Conservation (phyloP, 2,797 vertebrate species). For the Loriculus beryllinus region DNA sequence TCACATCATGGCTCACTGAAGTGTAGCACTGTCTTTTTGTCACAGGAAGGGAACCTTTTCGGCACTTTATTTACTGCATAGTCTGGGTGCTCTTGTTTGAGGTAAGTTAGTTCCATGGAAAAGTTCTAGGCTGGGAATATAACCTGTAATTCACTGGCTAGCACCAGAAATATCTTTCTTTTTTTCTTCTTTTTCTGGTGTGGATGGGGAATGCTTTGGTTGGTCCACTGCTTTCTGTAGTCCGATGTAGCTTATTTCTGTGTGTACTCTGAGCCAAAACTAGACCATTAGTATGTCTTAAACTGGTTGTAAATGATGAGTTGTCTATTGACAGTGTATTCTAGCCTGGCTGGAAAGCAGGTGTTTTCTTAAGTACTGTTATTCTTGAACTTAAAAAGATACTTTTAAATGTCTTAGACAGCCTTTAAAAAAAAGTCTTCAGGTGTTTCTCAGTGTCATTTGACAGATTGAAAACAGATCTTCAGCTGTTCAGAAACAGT, state of each 20-base stretch:
- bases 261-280: neutral
- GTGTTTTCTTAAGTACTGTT: neutral
- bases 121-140: neutral
- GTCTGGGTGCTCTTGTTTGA: neutral
- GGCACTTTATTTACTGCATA: neutral
- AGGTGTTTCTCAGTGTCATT: constrained; percentile 13
- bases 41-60: neutral
- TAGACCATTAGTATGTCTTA: neutral
- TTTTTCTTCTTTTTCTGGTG: neutral
- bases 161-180: neutral
- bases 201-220: neutral
- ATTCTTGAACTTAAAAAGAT: neutral
- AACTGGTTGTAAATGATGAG: neutral
- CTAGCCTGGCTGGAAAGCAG: neutral
- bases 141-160: neutral
- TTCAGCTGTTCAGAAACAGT: neutral
- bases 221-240: neutral
- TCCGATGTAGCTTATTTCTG: neutral
- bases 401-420: neutral
- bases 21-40: neutral
- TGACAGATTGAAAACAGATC: constrained; percentile 26
- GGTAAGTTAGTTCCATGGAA: neutral
- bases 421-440: neutral
- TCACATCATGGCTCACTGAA: neutral
- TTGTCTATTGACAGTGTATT: neutral